These are phyloP conservation scores for Phylloscopus collybita DNA, from an alignment of 2,797 vertebrate genomes.

Conservation along the genomic window DNA sequence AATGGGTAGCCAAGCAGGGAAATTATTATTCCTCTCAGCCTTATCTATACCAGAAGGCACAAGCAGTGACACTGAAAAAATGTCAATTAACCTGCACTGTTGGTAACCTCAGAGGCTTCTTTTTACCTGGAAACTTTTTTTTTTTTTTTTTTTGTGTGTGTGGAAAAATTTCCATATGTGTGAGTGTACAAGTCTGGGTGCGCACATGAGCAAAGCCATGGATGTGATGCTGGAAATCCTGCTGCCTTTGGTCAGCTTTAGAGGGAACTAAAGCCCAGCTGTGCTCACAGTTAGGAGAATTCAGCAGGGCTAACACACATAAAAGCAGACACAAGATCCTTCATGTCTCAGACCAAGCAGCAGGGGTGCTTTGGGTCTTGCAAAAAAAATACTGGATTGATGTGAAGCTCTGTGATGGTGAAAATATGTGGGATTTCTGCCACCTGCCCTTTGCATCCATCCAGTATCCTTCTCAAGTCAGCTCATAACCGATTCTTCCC, in stretches of 20 bases:
- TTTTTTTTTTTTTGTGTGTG: background rate
- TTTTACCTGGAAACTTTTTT: background rate
- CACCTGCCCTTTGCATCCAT: slow-evolving; percentile 36
- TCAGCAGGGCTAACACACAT: slow-evolving; percentile 41
- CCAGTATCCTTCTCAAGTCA: slow-evolving; percentile 12
- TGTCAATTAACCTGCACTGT: background rate
- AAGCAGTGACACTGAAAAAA: slow-evolving; percentile 44
- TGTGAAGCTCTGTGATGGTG: slow-evolving; percentile 16
- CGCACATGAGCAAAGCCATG: background rate
- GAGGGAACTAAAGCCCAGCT: slow-evolving; percentile 31
- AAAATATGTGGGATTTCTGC: slow-evolving; percentile 44
- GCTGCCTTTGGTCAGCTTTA: slow-evolving; percentile 37
- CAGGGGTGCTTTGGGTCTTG: slow-evolving; percentile 17
- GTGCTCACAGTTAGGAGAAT: slow-evolving; percentile 6
- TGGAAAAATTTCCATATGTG: background rate
- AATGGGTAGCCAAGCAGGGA: background rate
- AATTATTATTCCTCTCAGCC: slow-evolving; percentile 25
- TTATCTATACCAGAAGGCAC: slow-evolving; percentile 23
- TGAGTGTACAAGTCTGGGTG: background rate
- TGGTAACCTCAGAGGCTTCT: background rate
- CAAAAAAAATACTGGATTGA: background rate
- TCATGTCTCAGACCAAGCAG: slow-evolving; percentile 56
- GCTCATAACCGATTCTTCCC: background rate
- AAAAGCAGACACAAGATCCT: slow-evolving; percentile 49
- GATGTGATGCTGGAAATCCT: slow-evolving; percentile 4